These are phyloP conservation scores for Lasaia peninsularis DNA, from an alignment of 1,140 invertebrate species.

Conservation along the genomic window DNA sequence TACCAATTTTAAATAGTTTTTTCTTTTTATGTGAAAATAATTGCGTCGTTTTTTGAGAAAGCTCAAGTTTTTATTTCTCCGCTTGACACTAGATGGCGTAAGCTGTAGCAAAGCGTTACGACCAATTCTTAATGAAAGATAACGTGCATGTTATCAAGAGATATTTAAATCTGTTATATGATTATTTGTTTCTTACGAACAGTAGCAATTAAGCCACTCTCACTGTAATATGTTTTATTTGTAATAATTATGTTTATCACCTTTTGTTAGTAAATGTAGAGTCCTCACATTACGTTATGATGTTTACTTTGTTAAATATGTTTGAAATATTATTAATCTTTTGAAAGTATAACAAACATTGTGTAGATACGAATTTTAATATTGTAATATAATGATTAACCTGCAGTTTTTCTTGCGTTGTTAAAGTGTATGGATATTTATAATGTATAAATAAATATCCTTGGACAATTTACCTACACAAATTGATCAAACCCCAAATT, in stretches of 20 bases:
- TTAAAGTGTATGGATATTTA: too few species aligned
- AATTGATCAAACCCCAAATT: too few species aligned
- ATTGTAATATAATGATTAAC: too few species aligned
- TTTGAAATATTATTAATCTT: too few species aligned
- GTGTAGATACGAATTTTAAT: too few species aligned
- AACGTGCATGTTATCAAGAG: neutral
- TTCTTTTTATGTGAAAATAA: conserved; percentile 5
- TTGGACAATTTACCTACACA: too few species aligned
- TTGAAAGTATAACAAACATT: too few species aligned
- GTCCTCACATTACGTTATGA: neutral
- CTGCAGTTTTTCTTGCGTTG: too few species aligned
- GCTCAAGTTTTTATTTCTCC: conserved; percentile 41
- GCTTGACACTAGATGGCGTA: conserved; percentile 59
- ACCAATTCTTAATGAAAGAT: neutral
- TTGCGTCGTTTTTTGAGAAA: neutral
- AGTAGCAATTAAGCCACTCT: neutral
- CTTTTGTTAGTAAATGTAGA: neutral
- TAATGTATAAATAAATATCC: too few species aligned
- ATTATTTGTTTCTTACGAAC: neutral
- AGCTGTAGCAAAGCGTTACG: conserved; percentile 22
- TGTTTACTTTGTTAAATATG: neutral
- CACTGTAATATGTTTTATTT: neutral
- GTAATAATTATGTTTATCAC: neutral
- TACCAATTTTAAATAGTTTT: too few species aligned
- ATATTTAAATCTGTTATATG: neutral